Evolutionary conservation across 2,888 invertebrate genomes (phyloP).

Genomic region (Pyralis farinalis): DNA sequence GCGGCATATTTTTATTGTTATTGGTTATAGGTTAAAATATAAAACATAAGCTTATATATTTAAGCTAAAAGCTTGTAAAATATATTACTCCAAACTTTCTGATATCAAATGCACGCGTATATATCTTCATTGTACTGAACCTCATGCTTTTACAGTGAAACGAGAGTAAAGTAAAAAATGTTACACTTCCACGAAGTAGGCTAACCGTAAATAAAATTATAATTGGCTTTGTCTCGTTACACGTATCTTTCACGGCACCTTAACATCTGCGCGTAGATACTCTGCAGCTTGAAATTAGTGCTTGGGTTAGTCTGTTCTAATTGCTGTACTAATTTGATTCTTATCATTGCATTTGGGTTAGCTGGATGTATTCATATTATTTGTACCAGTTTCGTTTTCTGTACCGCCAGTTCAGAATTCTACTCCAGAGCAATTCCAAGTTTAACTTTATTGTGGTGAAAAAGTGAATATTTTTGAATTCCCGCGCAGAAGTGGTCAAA

Average conservation of each 20-base stretch:
- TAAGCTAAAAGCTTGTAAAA: no score
- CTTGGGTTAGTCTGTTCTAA: slow-evolving; percentile 23
- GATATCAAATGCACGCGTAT: no score
- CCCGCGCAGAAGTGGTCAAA: no score
- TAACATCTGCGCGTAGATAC: slow-evolving; percentile 24
- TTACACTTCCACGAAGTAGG: slow-evolving; percentile 32
- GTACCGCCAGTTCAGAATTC: no score
- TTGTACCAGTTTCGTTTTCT: no score
- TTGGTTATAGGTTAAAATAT: no score
- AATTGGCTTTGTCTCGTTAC: slow-evolving; percentile 40
- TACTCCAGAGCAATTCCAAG: no score
- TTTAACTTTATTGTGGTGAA: no score
- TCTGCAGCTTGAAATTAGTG: slow-evolving; percentile 19
- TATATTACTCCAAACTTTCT: no score
- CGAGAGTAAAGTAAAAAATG: slow-evolving; percentile 25
- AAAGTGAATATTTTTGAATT: no score
- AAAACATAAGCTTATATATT: no score
- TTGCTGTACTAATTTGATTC: slow-evolving; percentile 17
- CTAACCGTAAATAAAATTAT: slow-evolving; percentile 43
- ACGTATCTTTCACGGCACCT: slow-evolving; percentile 38
- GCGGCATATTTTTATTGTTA: no score
- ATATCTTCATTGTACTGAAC: slow-evolving; percentile 1
- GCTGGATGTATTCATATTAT: neutral
- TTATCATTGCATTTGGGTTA: neutral
- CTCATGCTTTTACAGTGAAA: slow-evolving; percentile 7